Evolutionary conservation across 2,797 vertebrate genomes (phyloP).

Genomic region (Halcyon badia): DNA sequence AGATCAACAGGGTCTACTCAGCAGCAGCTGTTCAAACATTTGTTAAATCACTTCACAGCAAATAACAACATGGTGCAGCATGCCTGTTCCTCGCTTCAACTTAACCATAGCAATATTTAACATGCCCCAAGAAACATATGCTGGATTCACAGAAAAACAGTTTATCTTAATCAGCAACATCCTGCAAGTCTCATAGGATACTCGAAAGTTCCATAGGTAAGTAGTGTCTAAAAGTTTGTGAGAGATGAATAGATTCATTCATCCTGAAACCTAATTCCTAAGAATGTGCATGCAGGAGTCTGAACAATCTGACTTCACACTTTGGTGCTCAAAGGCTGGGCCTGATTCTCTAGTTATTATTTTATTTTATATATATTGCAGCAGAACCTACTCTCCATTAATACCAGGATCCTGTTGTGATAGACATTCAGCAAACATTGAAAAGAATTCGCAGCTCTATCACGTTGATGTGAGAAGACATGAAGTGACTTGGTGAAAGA

Average conservation of each 20-base stretch:
- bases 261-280: slow-evolving; percentile 21
- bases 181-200: not conserved
- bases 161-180: not conserved
- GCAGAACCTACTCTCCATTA: not conserved
- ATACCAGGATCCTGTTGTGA: not conserved
- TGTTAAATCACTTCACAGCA: slow-evolving; percentile 73
- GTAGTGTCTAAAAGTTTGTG: not conserved
- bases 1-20: not conserved
- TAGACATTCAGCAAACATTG: not conserved
- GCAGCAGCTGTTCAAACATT: slow-evolving; percentile 73
- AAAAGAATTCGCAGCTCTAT: not conserved
- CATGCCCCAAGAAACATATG: not conserved
- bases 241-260: slow-evolving; percentile 14
- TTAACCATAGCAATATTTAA: slow-evolving; percentile 28
- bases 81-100: slow-evolving; percentile 32
- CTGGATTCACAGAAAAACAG: not conserved
- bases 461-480: not conserved
- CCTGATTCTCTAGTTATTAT: not conserved
- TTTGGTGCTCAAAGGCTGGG: not conserved
- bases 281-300: not conserved
- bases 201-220: not conserved
- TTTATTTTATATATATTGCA: not conserved
- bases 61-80: slow-evolving; percentile 11
- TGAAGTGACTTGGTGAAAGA: not conserved
- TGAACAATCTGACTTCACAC: not conserved